These are phyloP conservation scores for Trachemys scripta DNA, from an alignment of 2,113 vertebrate genomes.

Conservation along the genomic window DNA sequence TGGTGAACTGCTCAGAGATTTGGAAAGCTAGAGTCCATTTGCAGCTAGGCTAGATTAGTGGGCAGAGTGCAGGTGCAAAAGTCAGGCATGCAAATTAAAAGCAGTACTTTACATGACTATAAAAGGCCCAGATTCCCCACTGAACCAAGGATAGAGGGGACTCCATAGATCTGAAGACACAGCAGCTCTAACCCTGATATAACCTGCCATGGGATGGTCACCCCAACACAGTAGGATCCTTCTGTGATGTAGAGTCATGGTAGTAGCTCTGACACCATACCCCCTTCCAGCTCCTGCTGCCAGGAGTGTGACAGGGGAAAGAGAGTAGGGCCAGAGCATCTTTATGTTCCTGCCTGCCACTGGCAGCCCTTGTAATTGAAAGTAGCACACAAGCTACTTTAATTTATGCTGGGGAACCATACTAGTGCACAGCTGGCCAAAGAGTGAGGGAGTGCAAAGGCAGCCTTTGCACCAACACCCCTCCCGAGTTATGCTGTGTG, in stretches of 20 bases:
- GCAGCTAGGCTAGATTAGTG: accelerated
- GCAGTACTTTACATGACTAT: neutral
- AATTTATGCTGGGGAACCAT: neutral
- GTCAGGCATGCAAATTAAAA: accelerated
- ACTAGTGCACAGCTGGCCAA: constrained; percentile 21
- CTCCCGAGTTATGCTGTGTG: neutral
- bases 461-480: neutral
- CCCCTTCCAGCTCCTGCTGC: neutral
- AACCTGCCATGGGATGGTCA: neutral
- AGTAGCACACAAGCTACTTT: constrained; percentile 58
- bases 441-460: neutral
- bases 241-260: neutral
- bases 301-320: neutral
- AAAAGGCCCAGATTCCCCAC: neutral
- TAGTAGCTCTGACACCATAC: neutral
- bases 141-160: neutral
- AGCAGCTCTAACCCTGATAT: accelerated
- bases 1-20: neutral
- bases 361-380: constrained; percentile 46
- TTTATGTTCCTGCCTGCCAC: constrained; percentile 10
- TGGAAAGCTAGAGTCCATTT: neutral
- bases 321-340: constrained; percentile 33
- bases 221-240: neutral
- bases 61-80: accelerated
- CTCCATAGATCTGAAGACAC: neutral